Evolutionary conservation across 2,113 vertebrate genomes (phyloP).

Genomic region (Sarotherodon lohbergeri): DNA sequence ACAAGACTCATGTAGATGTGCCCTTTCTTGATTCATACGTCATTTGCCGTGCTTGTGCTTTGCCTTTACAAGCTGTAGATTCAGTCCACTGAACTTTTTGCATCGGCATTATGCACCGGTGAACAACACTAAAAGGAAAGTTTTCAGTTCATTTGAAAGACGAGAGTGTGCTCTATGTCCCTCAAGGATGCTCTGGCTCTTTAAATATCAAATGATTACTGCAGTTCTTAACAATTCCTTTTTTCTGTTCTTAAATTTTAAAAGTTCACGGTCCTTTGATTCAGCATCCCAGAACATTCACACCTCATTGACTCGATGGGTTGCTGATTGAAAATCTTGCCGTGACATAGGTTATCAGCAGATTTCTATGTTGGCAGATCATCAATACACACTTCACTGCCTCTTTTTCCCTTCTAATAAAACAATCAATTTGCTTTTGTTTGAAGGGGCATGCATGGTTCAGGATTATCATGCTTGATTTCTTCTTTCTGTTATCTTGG

Average conservation of each 20-base stretch:
- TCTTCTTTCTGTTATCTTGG: not conserved
- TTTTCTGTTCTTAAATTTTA: not conserved
- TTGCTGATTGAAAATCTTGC: not conserved
- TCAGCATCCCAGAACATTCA: not conserved
- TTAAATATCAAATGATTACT: not conserved
- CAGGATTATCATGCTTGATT: not conserved
- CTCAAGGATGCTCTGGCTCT: not conserved
- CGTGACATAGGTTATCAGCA: not conserved
- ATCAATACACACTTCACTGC: not conserved
- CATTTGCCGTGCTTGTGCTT: slow-evolving; percentile 6
- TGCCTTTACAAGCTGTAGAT: slow-evolving; percentile 21
- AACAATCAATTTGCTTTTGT: not conserved
- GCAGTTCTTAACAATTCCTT: not conserved
- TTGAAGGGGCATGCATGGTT: not conserved
- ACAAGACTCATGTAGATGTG: slow-evolving; percentile 35
- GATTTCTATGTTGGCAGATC: not conserved
- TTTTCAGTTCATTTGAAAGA: slow-evolving; percentile 34
- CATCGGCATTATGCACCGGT: slow-evolving; percentile 2
- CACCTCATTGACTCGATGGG: not conserved
- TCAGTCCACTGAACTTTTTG: slow-evolving; percentile 48
- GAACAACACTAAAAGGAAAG: slow-evolving; percentile 47
- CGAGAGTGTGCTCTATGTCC: not conserved
- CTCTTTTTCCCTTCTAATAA: not conserved
- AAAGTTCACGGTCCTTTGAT: not conserved
- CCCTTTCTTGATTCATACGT: slow-evolving; percentile 50